These are phyloP conservation scores for Pao palembangensis DNA, from an alignment of 2,113 vertebrate species.

Conservation along the genomic window DNA sequence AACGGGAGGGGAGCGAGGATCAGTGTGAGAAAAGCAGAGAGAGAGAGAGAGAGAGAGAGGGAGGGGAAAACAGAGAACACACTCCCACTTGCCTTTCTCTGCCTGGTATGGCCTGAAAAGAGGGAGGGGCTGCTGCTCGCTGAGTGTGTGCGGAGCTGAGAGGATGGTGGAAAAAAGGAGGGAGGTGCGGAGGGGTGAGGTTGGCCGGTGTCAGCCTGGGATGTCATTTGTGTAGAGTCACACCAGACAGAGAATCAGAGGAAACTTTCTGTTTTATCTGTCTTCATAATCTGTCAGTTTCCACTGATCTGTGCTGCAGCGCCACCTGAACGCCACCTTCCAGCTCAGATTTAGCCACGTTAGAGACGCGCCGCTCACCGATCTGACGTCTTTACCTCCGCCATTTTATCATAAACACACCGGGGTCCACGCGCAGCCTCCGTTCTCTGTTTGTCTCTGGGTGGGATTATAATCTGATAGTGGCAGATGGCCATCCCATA, in stretches of 20 bases:
- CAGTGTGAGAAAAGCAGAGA: constrained; percentile 45
- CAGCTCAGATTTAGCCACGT: too few species aligned
- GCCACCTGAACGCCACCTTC: too few species aligned
- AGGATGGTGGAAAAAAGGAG: constrained; percentile 37
- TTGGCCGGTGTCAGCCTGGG: constrained; percentile 64
- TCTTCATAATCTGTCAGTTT: neutral
- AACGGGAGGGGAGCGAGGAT: constrained; percentile 47
- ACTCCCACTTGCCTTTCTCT: constrained; percentile 38
- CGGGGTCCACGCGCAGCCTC: neutral
- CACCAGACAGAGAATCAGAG: constrained; percentile 45
- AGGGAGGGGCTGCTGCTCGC: constrained; percentile 50
- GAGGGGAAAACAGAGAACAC: constrained; percentile 44
- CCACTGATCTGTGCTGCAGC: too few species aligned
- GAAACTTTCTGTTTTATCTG: constrained; percentile 11
- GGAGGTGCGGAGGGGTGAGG: constrained; percentile 39
- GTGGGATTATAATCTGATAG: constrained; percentile 61
- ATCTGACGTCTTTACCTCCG: neutral
- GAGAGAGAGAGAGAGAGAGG: constrained; percentile 20
- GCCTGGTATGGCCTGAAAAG: constrained; percentile 46
- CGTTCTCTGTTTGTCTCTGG: constrained; percentile 47
- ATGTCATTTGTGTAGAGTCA: constrained; percentile 70
- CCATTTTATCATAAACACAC: neutral
- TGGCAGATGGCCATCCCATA: constrained; percentile 68
- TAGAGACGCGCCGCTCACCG: too few species aligned
- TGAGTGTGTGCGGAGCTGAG: constrained; percentile 23